Percentiles rank a stretch among this genome's conserved stretches.
Evolutionary conservation across 2,888 invertebrate genomes (phyloP).

Genomic region (Antitype chi): DNA sequence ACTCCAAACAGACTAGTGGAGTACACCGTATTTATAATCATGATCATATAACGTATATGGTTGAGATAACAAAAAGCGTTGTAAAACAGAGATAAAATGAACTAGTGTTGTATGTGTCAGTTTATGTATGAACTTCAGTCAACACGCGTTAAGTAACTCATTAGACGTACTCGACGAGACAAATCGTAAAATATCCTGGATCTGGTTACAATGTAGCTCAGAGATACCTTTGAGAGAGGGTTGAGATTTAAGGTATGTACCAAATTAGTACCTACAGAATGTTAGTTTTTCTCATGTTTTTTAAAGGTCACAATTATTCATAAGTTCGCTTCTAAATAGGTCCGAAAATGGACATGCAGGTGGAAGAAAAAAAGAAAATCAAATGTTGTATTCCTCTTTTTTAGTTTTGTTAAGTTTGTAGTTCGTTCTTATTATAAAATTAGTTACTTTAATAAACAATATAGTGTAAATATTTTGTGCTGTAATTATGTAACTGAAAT

Average conservation of each 20-base stretch:
- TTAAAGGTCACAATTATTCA: neutral
- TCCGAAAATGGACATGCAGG: neutral
- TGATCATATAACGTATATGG: slow-evolving; percentile 21
- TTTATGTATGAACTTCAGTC: slow-evolving; percentile 59
- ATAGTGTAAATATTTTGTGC: neutral
- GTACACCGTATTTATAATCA: slow-evolving; percentile 13
- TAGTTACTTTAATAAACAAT: neutral
- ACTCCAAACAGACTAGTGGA: slow-evolving; percentile 13
- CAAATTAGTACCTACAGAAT: too few species aligned
- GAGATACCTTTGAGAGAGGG: neutral
- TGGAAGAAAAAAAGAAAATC: neutral
- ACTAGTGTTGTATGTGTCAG: slow-evolving; percentile 41
- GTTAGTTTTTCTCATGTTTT: neutral
- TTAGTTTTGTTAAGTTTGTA: neutral
- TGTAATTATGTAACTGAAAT: neutral
- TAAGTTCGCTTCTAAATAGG: neutral
- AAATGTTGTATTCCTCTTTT: neutral
- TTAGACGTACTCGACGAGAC: slow-evolving; percentile 59
- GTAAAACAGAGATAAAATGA: slow-evolving; percentile 43
- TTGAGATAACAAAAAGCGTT: slow-evolving; percentile 42
- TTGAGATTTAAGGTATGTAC: slow-evolving; percentile 2
- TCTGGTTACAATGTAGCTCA: slow-evolving; percentile 57
- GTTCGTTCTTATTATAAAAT: neutral
- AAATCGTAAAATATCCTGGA: slow-evolving; percentile 62
- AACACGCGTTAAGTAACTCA: slow-evolving; percentile 64